These are phyloP conservation scores for Hemiscyllium ocellatum DNA, from an alignment of 2,113 vertebrate species.

Conservation along the genomic window DNA sequence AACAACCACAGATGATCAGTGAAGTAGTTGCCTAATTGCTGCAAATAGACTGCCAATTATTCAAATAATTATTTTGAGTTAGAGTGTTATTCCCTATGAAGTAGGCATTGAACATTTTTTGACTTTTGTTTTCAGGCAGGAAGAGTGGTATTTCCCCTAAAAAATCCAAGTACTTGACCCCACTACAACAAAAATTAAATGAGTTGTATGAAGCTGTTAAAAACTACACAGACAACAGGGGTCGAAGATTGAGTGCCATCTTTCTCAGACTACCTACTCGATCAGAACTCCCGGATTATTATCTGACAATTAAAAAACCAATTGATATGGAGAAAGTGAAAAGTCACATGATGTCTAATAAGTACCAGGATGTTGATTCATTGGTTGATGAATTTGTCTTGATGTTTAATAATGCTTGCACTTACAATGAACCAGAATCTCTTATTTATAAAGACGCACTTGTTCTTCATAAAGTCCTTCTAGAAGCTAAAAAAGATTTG, in stretches of 20 bases:
- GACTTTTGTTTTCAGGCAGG: conserved; percentile 61
- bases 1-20: not conserved
- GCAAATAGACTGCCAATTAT: not conserved
- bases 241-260: conserved; percentile 94
- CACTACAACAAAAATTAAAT: conserved; percentile 92
- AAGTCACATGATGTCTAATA: conserved; percentile 96
- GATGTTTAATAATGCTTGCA: conserved; percentile 99
- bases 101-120: not conserved
- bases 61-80: not conserved
- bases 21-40: not conserved
- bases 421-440: conserved; percentile 93
- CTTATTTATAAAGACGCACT: conserved; percentile 95
- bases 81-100: not conserved
- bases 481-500: conserved; percentile 85
- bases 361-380: conserved; percentile 95
- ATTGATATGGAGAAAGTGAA: conserved; percentile 97
- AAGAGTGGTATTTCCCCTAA: conserved; percentile 91
- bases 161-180: conserved; percentile 93
- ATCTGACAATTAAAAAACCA: conserved; percentile 92
- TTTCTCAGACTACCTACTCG: conserved; percentile 92
- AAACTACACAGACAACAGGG: conserved; percentile 92
- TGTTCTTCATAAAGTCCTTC: conserved; percentile 84
- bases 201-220: conserved; percentile 96
- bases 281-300: conserved; percentile 95
- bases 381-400: conserved; percentile 96